Percentiles rank a stretch among this genome's conserved stretches.
Evolutionary conservation across 2,797 vertebrate species (phyloP).

Genomic region (Knipowitschia caucasica): DNA sequence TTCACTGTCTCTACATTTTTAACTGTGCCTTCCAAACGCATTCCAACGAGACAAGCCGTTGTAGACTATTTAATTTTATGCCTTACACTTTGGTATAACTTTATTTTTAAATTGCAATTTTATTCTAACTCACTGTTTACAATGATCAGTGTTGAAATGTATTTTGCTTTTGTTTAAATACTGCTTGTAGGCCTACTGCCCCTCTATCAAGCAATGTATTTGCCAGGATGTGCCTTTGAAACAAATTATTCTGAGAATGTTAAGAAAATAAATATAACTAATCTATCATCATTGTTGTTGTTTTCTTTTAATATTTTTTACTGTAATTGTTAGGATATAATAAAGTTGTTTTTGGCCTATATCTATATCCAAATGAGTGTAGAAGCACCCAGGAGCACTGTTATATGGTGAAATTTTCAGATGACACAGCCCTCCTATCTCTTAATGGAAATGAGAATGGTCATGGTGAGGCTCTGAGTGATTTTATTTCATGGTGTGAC

Average conservation of each 20-base stretch:
- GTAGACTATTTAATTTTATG: constrained; percentile 4
- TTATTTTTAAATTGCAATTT: too few relatives aligned
- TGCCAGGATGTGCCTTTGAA: constrained; percentile 50
- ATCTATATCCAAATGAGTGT: too few relatives aligned
- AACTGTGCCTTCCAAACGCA: constrained; percentile 52
- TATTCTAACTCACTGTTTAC: constrained; percentile 27
- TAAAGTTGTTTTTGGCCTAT: too few relatives aligned
- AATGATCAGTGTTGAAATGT: constrained; percentile 8
- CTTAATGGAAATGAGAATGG: too few relatives aligned
- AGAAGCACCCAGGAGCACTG: too few relatives aligned
- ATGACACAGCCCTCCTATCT: too few relatives aligned
- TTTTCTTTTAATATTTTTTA: background rate
- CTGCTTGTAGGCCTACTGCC: background rate
- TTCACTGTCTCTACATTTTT: constrained; percentile 16
- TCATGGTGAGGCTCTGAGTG: too few relatives aligned
- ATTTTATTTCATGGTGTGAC: too few relatives aligned
- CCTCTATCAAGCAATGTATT: constrained; percentile 8
- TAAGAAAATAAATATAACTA: constrained; percentile 42
- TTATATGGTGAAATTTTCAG: too few relatives aligned
- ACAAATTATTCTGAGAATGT: constrained; percentile 19
- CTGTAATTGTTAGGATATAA: too few relatives aligned
- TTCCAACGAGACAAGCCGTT: constrained; percentile 30
- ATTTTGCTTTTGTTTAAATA: constrained; percentile 6
- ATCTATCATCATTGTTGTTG: background rate
- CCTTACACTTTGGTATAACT: constrained; percentile 2